A percentile compares a stretch with the other conserved stretches of the same genome.
Evolutionary conservation across 2,113 vertebrate species (phyloP).

Genomic region (Heliornis fulica): DNA sequence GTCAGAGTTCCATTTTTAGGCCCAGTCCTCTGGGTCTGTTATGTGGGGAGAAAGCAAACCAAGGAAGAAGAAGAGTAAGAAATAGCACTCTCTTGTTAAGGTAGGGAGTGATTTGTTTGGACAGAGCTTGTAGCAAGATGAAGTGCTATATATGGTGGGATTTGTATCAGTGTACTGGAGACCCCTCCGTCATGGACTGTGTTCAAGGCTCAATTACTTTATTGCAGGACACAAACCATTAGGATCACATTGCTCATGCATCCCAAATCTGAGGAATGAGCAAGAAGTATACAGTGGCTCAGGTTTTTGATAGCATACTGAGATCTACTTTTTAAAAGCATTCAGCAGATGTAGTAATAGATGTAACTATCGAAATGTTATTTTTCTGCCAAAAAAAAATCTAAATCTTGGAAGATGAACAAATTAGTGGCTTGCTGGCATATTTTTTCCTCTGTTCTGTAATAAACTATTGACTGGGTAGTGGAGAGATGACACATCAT

Average conservation of each 20-base stretch:
- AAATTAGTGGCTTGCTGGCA: neutral
- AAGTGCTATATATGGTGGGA: neutral
- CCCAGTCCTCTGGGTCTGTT: neutral
- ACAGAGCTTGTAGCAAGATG: neutral
- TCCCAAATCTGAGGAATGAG: neutral
- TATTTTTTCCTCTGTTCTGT: neutral
- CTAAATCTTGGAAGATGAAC: neutral
- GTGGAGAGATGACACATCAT: neutral
- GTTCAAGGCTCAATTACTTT: neutral
- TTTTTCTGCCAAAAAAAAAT: neutral
- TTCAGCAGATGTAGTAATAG: rapidly evolving
- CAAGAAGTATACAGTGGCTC: neutral
- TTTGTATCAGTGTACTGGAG: neutral
- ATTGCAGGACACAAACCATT: neutral
- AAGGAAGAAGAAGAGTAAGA: neutral
- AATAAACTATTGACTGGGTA: neutral
- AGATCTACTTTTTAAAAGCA: neutral
- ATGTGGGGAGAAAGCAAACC: neutral
- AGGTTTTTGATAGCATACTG: neutral
- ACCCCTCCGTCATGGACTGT: rapidly evolving
- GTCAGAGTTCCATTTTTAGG: neutral
- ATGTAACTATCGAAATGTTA: neutral
- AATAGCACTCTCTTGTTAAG: neutral
- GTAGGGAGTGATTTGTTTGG: neutral
- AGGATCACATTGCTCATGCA: neutral